Percentiles rank a stretch among this genome's conserved stretches.
Conservation (phyloP, 2,888 invertebrate species). For the Carcina quercana region DNA sequence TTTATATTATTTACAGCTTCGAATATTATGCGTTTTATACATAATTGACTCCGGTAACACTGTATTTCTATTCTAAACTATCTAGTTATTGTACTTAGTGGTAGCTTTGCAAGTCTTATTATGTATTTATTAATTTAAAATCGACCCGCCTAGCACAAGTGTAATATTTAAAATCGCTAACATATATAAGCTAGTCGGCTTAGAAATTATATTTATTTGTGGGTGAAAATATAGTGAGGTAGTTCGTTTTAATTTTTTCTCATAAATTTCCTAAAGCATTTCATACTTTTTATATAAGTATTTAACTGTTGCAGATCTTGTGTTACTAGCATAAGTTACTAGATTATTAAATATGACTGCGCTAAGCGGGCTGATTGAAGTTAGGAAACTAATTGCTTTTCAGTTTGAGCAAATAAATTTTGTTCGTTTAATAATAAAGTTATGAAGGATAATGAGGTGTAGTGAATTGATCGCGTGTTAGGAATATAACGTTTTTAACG, state of each 20-base stretch:
- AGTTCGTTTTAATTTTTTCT: no score
- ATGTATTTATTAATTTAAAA: conserved; percentile 14
- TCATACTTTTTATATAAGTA: no score
- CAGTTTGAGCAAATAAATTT: conserved; percentile 51
- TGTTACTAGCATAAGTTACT: no score
- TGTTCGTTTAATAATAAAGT: conserved; percentile 17
- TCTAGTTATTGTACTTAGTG: conserved; percentile 64
- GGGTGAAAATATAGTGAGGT: background rate
- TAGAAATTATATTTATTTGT: no score
- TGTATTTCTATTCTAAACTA: conserved; percentile 41
- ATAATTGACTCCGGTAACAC: conserved; percentile 62
- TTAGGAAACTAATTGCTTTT: conserved; percentile 41
- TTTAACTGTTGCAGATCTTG: no score
- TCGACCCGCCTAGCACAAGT: no score
- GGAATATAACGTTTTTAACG: conserved; percentile 31
- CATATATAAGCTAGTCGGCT: no score
- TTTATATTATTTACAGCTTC: conserved; percentile 11
- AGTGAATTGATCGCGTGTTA: conserved; percentile 4
- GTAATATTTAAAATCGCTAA: no score
- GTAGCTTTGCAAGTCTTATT: conserved; percentile 41
- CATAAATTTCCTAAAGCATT: background rate
- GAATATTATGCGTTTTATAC: conserved; percentile 34
- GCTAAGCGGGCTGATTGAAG: no score
- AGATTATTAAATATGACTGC: no score
- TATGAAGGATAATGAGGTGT: conserved; percentile 13